A percentile compares a stretch with the other conserved stretches of the same genome.
Conservation (phyloP, 2,113 vertebrate species). For the Trachemys scripta region DNA sequence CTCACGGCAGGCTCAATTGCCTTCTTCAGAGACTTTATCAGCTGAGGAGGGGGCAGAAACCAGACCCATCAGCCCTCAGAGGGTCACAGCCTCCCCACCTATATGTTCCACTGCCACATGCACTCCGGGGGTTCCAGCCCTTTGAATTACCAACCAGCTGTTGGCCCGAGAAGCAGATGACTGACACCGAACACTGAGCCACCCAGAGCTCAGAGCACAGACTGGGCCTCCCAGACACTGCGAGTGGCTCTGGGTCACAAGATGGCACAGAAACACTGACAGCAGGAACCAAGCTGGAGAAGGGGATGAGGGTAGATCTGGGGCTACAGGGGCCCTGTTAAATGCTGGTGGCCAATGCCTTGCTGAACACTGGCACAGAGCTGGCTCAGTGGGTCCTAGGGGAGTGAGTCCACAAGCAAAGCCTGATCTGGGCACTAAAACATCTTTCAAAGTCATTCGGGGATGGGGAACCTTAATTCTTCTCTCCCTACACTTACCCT, state of each 20-base stretch:
- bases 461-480: background rate
- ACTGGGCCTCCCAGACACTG: background rate
- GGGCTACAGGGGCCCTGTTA: background rate
- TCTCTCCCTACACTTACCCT: background rate
- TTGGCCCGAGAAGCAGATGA: background rate
- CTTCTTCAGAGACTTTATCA: slow-evolving; percentile 94
- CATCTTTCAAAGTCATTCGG: background rate
- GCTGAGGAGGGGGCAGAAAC: slow-evolving; percentile 68
- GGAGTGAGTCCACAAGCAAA: background rate
- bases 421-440: background rate
- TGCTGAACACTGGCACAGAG: background rate
- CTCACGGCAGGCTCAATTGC: slow-evolving; percentile 95
- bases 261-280: background rate
- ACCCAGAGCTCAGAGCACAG: background rate
- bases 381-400: background rate
- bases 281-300: background rate
- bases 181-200: background rate
- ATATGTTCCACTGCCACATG: accelerated
- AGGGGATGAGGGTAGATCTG: background rate
- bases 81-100: accelerated
- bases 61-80: accelerated
- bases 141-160: background rate
- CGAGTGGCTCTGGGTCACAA: background rate
- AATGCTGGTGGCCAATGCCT: background rate
- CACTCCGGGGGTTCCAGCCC: too few relatives aligned